Conservation (phyloP, 2,888 invertebrate species). For the Nephrotoma flavescens region DNA sequence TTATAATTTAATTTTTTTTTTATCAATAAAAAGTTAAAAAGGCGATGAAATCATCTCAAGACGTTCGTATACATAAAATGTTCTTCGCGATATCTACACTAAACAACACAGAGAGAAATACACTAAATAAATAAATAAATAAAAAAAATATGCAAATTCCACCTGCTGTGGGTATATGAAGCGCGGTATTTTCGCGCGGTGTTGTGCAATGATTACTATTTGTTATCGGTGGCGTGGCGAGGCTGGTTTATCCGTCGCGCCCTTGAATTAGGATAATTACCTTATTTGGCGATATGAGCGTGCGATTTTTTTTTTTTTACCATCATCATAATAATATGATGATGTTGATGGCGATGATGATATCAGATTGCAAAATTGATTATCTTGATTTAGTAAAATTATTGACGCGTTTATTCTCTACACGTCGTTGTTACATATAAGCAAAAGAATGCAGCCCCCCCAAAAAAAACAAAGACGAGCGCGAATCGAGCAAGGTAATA, state of each 20-base stretch:
- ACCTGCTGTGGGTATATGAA: neutral
- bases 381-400: neutral
- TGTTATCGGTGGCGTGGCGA: neutral
- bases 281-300: neutral
- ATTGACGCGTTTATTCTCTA: neutral
- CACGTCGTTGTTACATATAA: neutral
- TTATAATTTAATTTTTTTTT: neutral
- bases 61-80: neutral
- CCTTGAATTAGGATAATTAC: neutral
- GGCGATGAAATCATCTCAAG: neutral
- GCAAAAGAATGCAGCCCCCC: neutral
- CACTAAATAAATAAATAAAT: neutral
- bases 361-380: neutral
- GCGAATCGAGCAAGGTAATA: neutral
- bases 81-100: neutral
- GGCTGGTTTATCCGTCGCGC: neutral
- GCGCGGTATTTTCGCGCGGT: neutral
- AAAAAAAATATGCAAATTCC: neutral
- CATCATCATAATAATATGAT: neutral
- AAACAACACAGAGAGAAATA: neutral
- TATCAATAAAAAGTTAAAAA: neutral
- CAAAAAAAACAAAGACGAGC: neutral
- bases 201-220: neutral
- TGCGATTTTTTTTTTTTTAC: neutral
- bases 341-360: neutral